phyloP scores from a whole-genome alignment of 1,140 invertebrate genomes.

The Drosophila yakuba region DNA sequence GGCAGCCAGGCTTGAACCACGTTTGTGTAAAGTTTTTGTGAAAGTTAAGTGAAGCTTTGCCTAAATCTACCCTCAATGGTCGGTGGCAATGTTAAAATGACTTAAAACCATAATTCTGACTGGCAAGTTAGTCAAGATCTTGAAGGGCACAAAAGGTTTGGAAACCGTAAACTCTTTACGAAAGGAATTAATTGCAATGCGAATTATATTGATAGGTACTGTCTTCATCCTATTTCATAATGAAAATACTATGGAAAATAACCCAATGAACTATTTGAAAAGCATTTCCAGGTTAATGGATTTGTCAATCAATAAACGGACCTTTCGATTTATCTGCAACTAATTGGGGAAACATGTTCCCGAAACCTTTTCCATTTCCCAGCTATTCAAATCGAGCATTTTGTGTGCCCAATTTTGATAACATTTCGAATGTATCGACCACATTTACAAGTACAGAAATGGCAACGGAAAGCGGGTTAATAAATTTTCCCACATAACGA shows the following conservation, averaged over 20 bases:
- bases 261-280: constrained; percentile 19
- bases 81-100: constrained; percentile 11
- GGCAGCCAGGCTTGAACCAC: constrained; percentile 42
- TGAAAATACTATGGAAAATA: too few species aligned
- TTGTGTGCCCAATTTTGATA: constrained; percentile 68
- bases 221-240: background rate
- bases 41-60: constrained; percentile 26
- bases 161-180: background rate
- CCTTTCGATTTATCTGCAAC: constrained; percentile 43
- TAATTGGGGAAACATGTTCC: constrained; percentile 42
- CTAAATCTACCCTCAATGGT: constrained; percentile 1
- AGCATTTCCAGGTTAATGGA: constrained; percentile 33
- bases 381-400: constrained; percentile 72
- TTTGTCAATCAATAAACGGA: constrained; percentile 34
- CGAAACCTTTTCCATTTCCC: constrained; percentile 13
- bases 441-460: constrained; percentile 15
- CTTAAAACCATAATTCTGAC: constrained; percentile 7
- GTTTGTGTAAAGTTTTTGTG: constrained; percentile 59
- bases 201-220: too few species aligned
- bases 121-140: constrained; percentile 1
- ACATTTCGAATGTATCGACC: constrained; percentile 67
- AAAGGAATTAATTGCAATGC: too few species aligned
- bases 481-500: constrained; percentile 68
- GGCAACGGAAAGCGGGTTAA: constrained; percentile 62
- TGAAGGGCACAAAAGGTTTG: background rate